Base-by-base conservation (phyloP, 1,140 invertebrate genomes). In the Drosophila neocordata region DNA sequence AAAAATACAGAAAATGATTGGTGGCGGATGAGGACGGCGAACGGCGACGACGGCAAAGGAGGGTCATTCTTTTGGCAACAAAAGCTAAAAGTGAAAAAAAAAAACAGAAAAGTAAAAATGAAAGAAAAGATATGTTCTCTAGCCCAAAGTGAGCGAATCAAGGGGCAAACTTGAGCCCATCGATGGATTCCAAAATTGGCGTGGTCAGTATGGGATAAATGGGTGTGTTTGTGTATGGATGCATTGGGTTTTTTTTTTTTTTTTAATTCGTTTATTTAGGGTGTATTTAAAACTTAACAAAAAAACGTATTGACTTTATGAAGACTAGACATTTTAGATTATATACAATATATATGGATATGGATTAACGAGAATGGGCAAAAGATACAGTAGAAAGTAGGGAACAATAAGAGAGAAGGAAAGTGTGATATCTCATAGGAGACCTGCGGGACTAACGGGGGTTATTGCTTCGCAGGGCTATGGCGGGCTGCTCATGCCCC, bases 1-100 rank as follows among this genome's bases (percentile, higher is more conserved):
- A 37, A 68, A 84, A 85, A 84, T 82, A 66, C 77, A 69, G 71
- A 78, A 75, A 75, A 65, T 83, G 68, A 83, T 71, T 70, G 64
- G 65, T 59, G 44, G 48, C n/a, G 18, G 44, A 12, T 5, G 6
- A 15, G 8, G 18, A 35, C 57, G 13, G 12, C 20, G 15, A 56
- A 65, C 51, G 64, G 38, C 27, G 31, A 31, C 38, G 22, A 44
- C 55, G 56, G 53, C 9, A 7, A 48, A 48, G 15, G 15, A 48
- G 41, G 34, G 31, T 13, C 67, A 22, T 35, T 37, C 61, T 55
- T 56, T 75, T 75, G 77, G 60, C 78, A 81, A 77, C 77, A 80
- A 82, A 76, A 79, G 73, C 69, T 52, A 73, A 81, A 77, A 79
- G 73, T 73, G 74, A 82, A 61, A 79, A 59, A 60, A 35, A 57